Evolutionary conservation across 2,797 vertebrate species (phyloP).

Genomic region (Hylomyscus alleni): DNA sequence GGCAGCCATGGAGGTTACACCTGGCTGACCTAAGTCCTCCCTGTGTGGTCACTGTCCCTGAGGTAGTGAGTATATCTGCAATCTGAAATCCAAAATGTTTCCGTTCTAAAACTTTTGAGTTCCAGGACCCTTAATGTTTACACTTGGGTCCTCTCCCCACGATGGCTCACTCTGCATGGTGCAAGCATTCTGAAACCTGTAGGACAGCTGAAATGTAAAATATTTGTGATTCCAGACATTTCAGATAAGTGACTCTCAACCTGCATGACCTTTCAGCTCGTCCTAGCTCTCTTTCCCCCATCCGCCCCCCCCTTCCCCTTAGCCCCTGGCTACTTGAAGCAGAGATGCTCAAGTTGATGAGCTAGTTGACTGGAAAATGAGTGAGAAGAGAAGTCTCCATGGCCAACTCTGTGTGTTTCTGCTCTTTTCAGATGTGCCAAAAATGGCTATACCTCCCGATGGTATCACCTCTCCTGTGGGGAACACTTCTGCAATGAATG

Average conservation of each 20-base stretch:
- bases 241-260: not conserved
- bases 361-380: not conserved
- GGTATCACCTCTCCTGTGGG: conserved; percentile 99
- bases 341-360: not conserved
- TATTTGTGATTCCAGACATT: not conserved
- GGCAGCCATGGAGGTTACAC: not conserved
- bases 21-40: not conserved
- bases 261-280: rapidly evolving
- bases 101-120: not conserved
- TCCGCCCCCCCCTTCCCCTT: too few species aligned
- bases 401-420: conserved; percentile 69
- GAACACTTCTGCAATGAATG: conserved; percentile 99
- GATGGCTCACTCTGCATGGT: not conserved
- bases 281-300: not conserved
- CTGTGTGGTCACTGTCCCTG: not conserved
- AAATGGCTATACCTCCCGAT: conserved; percentile 98
- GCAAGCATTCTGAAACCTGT: not conserved
- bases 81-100: not conserved
- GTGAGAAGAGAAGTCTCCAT: not conserved
- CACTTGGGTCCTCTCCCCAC: not conserved
- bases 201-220: not conserved
- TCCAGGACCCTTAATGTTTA: not conserved
- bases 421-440: conserved; percentile 94
- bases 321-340: not conserved
- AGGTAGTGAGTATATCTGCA: not conserved